Percentiles rank a stretch among this genome's conserved stretches.
These are phyloP conservation scores for Callopanchax toddi DNA, from an alignment of 2,113 vertebrate genomes.

Conservation along the genomic window DNA sequence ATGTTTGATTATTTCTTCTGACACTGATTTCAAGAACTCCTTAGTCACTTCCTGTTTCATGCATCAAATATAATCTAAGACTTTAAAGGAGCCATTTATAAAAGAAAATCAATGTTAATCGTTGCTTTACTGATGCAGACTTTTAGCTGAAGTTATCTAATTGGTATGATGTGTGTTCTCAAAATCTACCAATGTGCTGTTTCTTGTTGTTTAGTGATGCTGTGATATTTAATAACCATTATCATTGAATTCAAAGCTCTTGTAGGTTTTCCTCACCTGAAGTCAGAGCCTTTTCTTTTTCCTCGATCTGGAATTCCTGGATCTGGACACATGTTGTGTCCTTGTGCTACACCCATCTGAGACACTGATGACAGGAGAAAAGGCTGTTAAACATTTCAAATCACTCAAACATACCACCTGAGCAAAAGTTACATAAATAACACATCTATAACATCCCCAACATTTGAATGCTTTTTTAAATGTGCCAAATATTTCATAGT, in stretches of 20 bases:
- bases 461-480: too few relatives aligned
- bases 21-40: background rate
- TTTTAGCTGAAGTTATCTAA: too few relatives aligned
- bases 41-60: background rate
- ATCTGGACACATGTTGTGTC: slow-evolving; percentile 99
- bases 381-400: background rate
- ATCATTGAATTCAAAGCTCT: background rate
- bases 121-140: background rate
- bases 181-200: too few relatives aligned
- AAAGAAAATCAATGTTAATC: background rate
- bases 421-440: background rate
- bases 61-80: background rate
- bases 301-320: slow-evolving; percentile 96
- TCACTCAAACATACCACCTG: background rate
- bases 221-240: background rate
- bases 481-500: too few relatives aligned
- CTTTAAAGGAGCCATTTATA: background rate
- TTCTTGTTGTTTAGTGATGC: background rate
- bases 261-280: slow-evolving; percentile 91
- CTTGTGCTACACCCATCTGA: slow-evolving; percentile 98
- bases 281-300: slow-evolving; percentile 98
- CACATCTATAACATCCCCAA: too few relatives aligned
- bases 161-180: too few relatives aligned
- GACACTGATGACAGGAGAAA: slow-evolving; percentile 82
- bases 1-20: background rate